Conservation (phyloP, 2,113 vertebrate species). For the Felis chaus region DNA sequence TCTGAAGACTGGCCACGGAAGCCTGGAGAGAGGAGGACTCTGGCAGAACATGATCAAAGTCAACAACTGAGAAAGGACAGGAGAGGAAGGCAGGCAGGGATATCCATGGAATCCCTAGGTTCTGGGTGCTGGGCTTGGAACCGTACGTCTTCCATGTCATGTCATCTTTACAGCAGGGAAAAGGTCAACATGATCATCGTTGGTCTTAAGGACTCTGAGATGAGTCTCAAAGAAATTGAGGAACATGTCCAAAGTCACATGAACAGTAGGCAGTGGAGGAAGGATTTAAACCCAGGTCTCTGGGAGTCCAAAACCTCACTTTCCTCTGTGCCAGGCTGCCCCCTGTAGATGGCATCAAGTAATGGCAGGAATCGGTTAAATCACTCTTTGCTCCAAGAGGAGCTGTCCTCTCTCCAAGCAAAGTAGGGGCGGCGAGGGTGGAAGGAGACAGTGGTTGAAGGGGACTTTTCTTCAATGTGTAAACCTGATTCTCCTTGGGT, state of each 20-base stretch:
- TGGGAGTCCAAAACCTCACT: not conserved
- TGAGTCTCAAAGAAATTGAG: not conserved
- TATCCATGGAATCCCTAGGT: rapidly evolving
- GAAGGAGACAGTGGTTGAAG: not conserved
- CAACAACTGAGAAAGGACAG: not conserved
- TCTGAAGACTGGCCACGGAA: not conserved
- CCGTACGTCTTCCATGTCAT: rapidly evolving
- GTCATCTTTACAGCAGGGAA: not conserved
- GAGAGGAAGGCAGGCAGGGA: not conserved
- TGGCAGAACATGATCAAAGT: not conserved
- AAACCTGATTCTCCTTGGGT: not conserved
- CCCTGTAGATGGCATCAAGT: not conserved
- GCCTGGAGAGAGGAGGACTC: not conserved
- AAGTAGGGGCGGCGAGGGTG: not conserved
- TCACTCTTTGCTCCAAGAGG: not conserved
- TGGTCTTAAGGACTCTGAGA: not conserved
- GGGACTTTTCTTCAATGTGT: not conserved
- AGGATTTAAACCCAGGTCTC: not conserved
- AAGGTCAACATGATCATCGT: rapidly evolving
- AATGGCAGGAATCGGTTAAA: not conserved
- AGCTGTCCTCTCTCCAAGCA: not conserved
- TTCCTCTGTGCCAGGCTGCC: not conserved
- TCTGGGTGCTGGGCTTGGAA: not conserved
- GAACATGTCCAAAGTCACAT: not conserved
- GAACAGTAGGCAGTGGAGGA: not conserved